Conservation (phyloP, 2,113 vertebrate genomes). For the Phodopus roborovskii region DNA sequence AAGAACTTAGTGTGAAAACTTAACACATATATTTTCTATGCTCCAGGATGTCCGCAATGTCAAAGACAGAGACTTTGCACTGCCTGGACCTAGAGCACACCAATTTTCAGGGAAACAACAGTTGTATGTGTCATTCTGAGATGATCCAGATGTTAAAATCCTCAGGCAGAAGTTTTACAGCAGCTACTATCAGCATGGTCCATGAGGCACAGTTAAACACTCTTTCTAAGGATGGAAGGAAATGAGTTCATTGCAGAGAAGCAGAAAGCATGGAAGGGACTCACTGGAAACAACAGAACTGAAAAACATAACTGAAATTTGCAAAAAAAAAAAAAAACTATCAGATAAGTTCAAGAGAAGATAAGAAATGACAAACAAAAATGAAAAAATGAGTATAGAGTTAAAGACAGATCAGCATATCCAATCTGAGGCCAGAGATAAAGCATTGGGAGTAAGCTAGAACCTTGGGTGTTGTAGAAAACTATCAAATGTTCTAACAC, state of each 20-base stretch:
- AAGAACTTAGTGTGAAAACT: conserved; percentile 7
- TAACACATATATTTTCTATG: background rate
- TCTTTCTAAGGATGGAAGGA: background rate
- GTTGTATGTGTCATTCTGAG: background rate
- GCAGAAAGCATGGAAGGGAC: background rate
- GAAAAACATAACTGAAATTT: background rate
- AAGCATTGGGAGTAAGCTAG: background rate
- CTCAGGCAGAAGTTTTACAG: conserved; percentile 2
- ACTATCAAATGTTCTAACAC: background rate
- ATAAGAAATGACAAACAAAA: background rate
- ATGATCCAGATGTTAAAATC: background rate
- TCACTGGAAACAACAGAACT: background rate
- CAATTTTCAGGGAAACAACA: background rate
- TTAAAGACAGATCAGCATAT: background rate
- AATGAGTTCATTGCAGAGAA: conserved; percentile 32
- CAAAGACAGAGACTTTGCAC: background rate
- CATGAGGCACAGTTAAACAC: background rate
- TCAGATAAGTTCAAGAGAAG: background rate
- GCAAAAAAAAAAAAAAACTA: background rate
- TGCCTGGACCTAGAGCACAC: background rate
- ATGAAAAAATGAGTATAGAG: background rate
- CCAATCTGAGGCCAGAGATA: background rate
- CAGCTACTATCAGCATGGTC: background rate
- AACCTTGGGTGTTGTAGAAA: background rate
- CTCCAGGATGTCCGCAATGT: background rate